Conservation (phyloP, 1,140 invertebrate species). For the Lerema accius region DNA sequence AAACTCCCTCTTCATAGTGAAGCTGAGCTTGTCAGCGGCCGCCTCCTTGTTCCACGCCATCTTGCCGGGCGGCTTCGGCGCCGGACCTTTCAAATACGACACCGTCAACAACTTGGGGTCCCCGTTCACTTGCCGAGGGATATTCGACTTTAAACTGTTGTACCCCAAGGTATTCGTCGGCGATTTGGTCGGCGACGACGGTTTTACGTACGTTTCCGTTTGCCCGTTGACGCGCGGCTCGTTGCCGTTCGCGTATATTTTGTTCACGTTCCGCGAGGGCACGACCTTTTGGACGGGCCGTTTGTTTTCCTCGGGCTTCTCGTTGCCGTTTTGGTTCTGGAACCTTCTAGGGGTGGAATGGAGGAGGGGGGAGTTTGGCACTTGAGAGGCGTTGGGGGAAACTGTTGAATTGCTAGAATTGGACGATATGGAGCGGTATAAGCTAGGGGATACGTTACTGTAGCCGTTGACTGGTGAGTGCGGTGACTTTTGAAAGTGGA, state of each 20-base stretch:
- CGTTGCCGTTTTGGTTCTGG: slow-evolving; percentile 69
- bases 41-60: slow-evolving; percentile 89
- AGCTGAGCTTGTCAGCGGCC: slow-evolving; percentile 90
- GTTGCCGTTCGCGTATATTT: slow-evolving; percentile 68
- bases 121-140: slow-evolving; percentile 67
- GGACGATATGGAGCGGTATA: slow-evolving; percentile 67
- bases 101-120: slow-evolving; percentile 82
- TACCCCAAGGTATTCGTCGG: slow-evolving; percentile 80
- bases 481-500: slow-evolving; percentile 67
- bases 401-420: slow-evolving; percentile 57
- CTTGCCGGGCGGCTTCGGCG: slow-evolving; percentile 81
- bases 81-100: slow-evolving; percentile 83
- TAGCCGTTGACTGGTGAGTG: slow-evolving; percentile 79
- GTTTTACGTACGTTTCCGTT: slow-evolving; percentile 87
- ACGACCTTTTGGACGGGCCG: slow-evolving; percentile 85
- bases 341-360: slow-evolving; percentile 75
- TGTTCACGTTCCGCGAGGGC: slow-evolving; percentile 82
- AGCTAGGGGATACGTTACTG: slow-evolving; percentile 69
- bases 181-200: slow-evolving; percentile 87
- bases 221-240: slow-evolving; percentile 73
- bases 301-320: slow-evolving; percentile 68
- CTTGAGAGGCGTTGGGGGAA: slow-evolving; percentile 53
- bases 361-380: slow-evolving; percentile 72
- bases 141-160: slow-evolving; percentile 80
- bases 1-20: slow-evolving; percentile 95